These are phyloP conservation scores for Sycophila texana DNA, from an alignment of 2,888 invertebrate genomes.

Conservation along the genomic window DNA sequence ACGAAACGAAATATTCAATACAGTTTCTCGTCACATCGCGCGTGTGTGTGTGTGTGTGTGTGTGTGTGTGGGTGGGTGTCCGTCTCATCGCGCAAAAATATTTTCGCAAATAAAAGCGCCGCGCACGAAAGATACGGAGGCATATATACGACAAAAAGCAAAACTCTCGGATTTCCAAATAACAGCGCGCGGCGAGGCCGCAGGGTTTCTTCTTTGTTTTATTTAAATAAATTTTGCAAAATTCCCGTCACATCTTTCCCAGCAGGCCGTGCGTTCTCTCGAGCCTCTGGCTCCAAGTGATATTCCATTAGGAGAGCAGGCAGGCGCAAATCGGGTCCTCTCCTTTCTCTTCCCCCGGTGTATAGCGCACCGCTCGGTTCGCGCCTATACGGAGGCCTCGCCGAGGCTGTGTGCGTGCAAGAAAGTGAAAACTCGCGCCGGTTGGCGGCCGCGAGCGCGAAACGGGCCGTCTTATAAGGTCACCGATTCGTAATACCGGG, in stretches of 20 bases:
- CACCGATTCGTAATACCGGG: constrained; percentile 18
- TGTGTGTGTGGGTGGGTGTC: too few species aligned
- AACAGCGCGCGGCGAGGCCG: too few species aligned
- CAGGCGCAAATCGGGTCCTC: constrained; percentile 49
- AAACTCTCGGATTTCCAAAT: too few species aligned
- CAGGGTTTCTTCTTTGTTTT: too few species aligned
- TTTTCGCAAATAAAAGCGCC: too few species aligned
- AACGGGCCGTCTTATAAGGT: constrained; percentile 44
- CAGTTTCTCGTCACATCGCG: too few species aligned
- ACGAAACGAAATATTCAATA: too few species aligned
- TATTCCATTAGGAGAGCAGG: constrained; percentile 36
- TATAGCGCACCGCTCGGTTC: background rate
- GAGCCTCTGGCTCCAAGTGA: background rate
- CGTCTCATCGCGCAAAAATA: too few species aligned
- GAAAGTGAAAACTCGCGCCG: constrained; percentile 52
- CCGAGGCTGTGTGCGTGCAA: constrained; percentile 1
- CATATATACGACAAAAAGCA: too few species aligned
- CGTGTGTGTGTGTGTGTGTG: too few species aligned
- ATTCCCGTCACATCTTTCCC: background rate
- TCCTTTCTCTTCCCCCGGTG: constrained; percentile 45
- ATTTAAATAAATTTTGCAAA: background rate
- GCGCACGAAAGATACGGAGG: too few species aligned
- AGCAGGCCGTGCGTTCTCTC: too few species aligned
- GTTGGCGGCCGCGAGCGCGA: background rate
- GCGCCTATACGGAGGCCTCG: background rate